Evolutionary conservation across 1,140 invertebrate genomes (phyloP).

Genomic region (Eciton burchellii): DNA sequence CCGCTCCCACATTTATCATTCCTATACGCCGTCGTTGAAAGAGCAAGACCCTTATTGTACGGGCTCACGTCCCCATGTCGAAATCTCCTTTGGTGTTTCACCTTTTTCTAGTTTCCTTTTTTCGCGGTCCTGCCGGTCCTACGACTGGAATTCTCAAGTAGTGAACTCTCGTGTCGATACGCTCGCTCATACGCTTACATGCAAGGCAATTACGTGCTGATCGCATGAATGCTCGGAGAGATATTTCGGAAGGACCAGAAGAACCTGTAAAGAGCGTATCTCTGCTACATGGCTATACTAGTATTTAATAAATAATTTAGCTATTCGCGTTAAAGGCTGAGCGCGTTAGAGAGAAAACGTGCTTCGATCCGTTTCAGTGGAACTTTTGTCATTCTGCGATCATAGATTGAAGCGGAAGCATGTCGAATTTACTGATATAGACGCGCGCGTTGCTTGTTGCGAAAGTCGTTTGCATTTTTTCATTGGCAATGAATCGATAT

Average conservation of each 20-base stretch:
- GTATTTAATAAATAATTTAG: background rate
- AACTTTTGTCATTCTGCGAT: background rate
- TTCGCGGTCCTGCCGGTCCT: too few relatives aligned
- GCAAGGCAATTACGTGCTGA: conserved; percentile 24
- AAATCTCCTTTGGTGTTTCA: conserved; percentile 20
- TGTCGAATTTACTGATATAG: background rate
- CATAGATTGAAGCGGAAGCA: background rate
- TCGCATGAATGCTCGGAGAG: conserved; percentile 40
- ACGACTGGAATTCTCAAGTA: conserved; percentile 27
- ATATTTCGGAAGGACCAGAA: conserved; percentile 43
- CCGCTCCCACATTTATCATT: conserved; percentile 26
- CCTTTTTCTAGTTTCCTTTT: background rate
- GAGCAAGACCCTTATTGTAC: conserved; percentile 59
- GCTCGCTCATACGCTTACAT: conserved; percentile 30
- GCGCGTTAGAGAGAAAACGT: background rate
- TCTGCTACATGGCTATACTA: background rate
- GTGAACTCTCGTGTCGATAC: conserved; percentile 38
- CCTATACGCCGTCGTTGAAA: conserved; percentile 60
- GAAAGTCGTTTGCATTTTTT: background rate
- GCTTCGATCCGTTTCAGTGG: background rate
- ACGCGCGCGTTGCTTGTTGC: too few relatives aligned
- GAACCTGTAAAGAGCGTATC: background rate
- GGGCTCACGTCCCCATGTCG: conserved; percentile 28
- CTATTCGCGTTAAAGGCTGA: background rate
- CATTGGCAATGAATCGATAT: background rate